Percentiles rank a stretch among this genome's conserved stretches.
Evolutionary conservation across 2,797 vertebrate genomes (phyloP).

Genomic region (Urophycis tenuis): DNA sequence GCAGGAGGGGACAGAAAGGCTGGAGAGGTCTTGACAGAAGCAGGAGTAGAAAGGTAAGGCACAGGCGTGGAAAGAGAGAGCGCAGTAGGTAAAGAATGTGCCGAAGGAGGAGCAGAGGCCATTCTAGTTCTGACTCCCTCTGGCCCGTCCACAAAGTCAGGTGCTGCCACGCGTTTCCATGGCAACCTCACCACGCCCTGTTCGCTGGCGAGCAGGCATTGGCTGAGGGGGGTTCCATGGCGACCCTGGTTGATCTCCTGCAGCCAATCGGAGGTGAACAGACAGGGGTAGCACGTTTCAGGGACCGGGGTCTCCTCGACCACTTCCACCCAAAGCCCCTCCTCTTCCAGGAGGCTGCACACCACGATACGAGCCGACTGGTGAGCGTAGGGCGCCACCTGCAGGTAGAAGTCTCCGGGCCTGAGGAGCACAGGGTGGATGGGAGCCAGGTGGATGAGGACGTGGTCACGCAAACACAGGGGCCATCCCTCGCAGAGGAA

Average conservation of each 20-base stretch:
- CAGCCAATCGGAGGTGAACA: constrained; percentile 79
- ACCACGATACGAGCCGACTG: constrained; percentile 67
- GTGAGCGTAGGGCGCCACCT: constrained; percentile 71
- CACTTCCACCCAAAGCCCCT: constrained; percentile 43
- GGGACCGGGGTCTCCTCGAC: constrained; percentile 75
- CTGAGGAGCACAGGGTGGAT: constrained; percentile 75
- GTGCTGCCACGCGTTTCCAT: constrained; percentile 76
- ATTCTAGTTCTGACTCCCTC: constrained; percentile 47
- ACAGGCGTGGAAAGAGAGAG: constrained; percentile 25
- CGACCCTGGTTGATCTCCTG: constrained; percentile 68
- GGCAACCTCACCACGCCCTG: constrained; percentile 73
- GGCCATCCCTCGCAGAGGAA: constrained; percentile 87
- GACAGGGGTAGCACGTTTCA: constrained; percentile 65
- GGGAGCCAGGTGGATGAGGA: constrained; percentile 78
- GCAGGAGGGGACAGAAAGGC: constrained; percentile 18
- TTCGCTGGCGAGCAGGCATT: constrained; percentile 76
- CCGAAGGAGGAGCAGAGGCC: constrained; percentile 48
- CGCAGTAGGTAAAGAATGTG: constrained; percentile 36
- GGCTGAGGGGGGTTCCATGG: constrained; percentile 64
- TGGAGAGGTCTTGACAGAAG: constrained; percentile 19
- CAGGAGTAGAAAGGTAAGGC: constrained; percentile 12
- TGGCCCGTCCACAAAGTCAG: constrained; percentile 72
- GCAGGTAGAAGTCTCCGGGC: constrained; percentile 84
- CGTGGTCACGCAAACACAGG: constrained; percentile 75
- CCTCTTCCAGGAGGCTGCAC: constrained; percentile 76